These are phyloP conservation scores for Macquaria australasica DNA, from an alignment of 2,113 vertebrate genomes.

Conservation along the genomic window DNA sequence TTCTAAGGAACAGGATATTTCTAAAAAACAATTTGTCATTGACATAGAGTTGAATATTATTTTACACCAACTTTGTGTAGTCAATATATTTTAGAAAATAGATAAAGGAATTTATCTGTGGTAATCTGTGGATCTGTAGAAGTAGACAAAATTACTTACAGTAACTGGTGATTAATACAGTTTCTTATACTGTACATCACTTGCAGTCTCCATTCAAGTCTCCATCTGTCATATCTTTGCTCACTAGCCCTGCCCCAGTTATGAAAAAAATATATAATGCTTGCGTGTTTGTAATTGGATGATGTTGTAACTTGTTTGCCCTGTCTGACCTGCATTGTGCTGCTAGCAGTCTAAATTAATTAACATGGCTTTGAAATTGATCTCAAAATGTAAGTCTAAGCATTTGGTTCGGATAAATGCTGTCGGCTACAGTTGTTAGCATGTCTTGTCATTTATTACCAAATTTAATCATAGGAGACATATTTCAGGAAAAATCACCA, in stretches of 20 bases:
- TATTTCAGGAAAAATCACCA: constrained; percentile 57
- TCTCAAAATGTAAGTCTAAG: constrained; percentile 78
- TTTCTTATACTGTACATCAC: constrained; percentile 22
- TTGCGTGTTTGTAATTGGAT: constrained; percentile 81
- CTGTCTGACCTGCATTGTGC: constrained; percentile 82
- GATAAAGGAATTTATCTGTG: constrained; percentile 26
- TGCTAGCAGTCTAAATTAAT: constrained; percentile 83
- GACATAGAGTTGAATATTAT: constrained; percentile 46
- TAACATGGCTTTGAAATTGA: constrained; percentile 81
- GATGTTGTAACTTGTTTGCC: constrained; percentile 81
- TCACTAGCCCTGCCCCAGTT: constrained; percentile 51
- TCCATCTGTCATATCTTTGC: constrained; percentile 62
- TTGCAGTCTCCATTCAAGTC: constrained; percentile 34
- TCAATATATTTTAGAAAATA: constrained; percentile 34
- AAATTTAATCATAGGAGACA: constrained; percentile 66
- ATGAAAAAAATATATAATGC: constrained; percentile 59
- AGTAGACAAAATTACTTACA: constrained; percentile 20
- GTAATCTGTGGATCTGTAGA: constrained; percentile 6
- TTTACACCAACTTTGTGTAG: constrained; percentile 20
- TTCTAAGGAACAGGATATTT: constrained; percentile 64
- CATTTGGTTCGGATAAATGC: constrained; percentile 73
- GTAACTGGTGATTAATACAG: constrained; percentile 25
- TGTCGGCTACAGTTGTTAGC: constrained; percentile 74
- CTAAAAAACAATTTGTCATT: constrained; percentile 68
- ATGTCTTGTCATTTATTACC: constrained; percentile 70